Base-by-base conservation (phyloP, 1,140 invertebrate genomes). In the Sycophila sp. region DNA sequence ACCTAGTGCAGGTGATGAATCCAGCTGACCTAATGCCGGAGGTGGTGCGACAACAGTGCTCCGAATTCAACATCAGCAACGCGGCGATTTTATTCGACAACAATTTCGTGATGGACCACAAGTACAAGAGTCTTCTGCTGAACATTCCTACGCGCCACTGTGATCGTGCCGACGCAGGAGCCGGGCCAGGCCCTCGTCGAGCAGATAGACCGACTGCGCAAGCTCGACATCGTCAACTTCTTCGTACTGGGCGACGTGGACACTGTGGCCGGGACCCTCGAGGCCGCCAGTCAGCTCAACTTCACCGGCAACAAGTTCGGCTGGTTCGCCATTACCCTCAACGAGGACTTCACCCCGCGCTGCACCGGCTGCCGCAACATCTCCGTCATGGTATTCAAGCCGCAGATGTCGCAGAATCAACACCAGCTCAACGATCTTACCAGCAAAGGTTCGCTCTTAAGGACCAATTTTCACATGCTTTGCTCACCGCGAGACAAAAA, bases 51-150 rank as follows among this genome's bases (percentile, higher is more conserved):
- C 92, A 93, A 49, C 91, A 97, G 66, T 92, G 95, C 2, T 87
- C 89, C 2, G 87, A 89, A 28, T 91, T 96, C 83, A 95, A 96
- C 76, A 73, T 59, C 49, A 95, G 92, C 15, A 96, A 96, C 84
- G 94, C 96, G 19, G 96, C 94, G 2, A 93, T 98, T 47, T 87
- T 98, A 7, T 97, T 95, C 81, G 95, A 98, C 77, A 88, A 92
- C 11, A 91, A 91, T 24, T 97, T 96, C 77, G 91, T 94, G 0
- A 95, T 97, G 93, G 94, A 96, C 75, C 94, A 96, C 85, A 96
- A 97, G 83, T 96, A 96, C 85, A 96, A 96, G 82, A 94, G 94
- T 7, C 83, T 97, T 1, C 83, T 97, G 13, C 89, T 95, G 79
- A 96, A 97, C 83, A 91, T 96, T 28, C 93, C 94, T 17, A 95